phyloP scores from a whole-genome alignment of 2,113 vertebrate genomes.

The Geococcyx californianus region DNA sequence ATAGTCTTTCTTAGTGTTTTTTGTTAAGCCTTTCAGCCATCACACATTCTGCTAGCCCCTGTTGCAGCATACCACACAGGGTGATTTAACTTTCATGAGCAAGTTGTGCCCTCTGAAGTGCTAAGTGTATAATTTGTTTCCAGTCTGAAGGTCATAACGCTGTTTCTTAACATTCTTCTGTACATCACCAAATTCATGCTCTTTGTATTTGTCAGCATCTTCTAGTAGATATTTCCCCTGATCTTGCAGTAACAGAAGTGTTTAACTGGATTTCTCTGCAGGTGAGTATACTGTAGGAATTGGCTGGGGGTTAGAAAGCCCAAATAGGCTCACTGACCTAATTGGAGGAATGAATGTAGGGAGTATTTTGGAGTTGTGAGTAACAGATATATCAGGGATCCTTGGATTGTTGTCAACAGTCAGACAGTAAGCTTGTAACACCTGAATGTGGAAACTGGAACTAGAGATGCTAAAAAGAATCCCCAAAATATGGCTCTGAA shows the following conservation, averaged over 20 bases:
- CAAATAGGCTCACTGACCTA: neutral
- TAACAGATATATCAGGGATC: neutral
- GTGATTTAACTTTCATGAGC: neutral
- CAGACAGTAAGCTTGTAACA: neutral
- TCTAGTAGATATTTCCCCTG: neutral
- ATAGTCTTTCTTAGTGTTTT: neutral
- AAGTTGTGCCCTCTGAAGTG: neutral
- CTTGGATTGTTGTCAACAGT: neutral
- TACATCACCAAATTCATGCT: accelerated
- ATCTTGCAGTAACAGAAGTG: neutral
- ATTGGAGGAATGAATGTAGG: neutral
- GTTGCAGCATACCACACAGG: neutral
- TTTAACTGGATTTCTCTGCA: neutral
- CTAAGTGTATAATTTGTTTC: neutral
- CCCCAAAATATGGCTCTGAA: neutral
- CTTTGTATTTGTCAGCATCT: neutral
- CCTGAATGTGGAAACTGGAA: neutral
- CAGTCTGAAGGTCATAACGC: neutral
- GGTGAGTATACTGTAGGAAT: neutral
- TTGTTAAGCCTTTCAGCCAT: neutral
- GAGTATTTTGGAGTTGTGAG: neutral
- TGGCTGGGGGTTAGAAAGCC: neutral
- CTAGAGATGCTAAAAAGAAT: neutral
- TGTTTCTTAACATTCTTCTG: neutral
- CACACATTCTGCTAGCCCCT: neutral